These are phyloP conservation scores for Crotalus helleri DNA, from an alignment of 2,113 vertebrate species.

Conservation along the genomic window DNA sequence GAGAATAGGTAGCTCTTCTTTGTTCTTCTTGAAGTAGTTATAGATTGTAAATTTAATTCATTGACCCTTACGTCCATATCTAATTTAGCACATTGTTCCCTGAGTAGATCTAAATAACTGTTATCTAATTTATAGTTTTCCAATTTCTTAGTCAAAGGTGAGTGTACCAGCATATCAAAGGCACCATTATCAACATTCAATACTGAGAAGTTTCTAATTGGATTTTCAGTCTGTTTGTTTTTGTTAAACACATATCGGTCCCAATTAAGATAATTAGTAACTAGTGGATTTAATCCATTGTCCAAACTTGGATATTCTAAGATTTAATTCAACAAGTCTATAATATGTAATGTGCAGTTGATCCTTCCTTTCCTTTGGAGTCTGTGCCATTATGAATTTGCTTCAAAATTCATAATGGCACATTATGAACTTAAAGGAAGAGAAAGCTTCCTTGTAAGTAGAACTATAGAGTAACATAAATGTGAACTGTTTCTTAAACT, in stretches of 20 bases:
- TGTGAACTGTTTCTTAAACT: not conserved
- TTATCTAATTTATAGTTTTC: not conserved
- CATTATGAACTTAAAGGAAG: not conserved
- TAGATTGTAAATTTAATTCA: not conserved
- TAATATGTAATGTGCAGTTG: not conserved
- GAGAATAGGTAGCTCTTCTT: not conserved
- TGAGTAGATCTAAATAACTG: not conserved
- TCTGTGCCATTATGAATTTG: not conserved
- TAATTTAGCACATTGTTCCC: not conserved
- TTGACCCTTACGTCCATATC: not conserved
- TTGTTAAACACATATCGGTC: not conserved
- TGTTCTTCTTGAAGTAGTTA: not conserved
- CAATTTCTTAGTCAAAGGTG: not conserved
- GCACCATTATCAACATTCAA: not conserved
- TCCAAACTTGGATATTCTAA: not conserved
- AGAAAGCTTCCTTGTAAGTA: not conserved
- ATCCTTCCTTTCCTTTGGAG: not conserved
- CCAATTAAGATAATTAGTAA: not conserved
- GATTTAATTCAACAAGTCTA: not conserved
- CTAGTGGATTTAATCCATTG: not conserved
- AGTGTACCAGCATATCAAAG: not conserved
- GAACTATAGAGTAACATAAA: not conserved
- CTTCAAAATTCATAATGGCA: not conserved
- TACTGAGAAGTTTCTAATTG: not conserved
- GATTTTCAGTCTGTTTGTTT: not conserved